Evolutionary conservation across 2,113 vertebrate genomes (phyloP), one percentile per base, ranked within the genome.

Genomic region (Bubo scandiacus): DNA sequence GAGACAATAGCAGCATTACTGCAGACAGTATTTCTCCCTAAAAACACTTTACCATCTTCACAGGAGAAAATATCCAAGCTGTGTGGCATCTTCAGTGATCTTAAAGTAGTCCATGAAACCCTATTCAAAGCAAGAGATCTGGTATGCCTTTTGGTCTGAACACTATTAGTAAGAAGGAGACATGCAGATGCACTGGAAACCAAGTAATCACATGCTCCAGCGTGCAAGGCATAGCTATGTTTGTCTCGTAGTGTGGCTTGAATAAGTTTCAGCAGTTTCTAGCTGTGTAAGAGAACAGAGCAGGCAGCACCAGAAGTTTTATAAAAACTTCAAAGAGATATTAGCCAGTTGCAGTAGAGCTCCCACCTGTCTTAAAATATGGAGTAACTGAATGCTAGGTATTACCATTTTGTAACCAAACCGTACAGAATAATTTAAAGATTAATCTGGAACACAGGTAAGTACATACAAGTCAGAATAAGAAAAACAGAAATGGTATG

Each of bases 171-270:
- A 23, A 38, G 52, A 32, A 42, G 22, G 22, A 70, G 30, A 87
- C 11, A 11, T 5, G 17, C 34, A 65, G 34, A 20, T n/a, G 5
- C 6, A 7, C 18, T 34, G 54, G 32, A 78, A 85, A 36, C 19
- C 11, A 49, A 30, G 18, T 2, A 51, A 68, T 11, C 2, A 7
- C 17, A 19, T 17, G 22, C 12, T 70, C 27, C 40, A 52, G 8
- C 5, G 19, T 27, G 11, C 40, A 58, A 67, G 25, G 16, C 1
- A 1, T 10, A 49, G 11, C 19, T 47, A 7, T 2, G 1, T 57
- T 90, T 81, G 29, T 47, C 42, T 57, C 0, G 0, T 19, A 43
- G 25, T 34, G 40, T 2, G 17, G 27, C 3, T 70, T 58, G 65
- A 61, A 73, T 40, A 32, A 81, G 61, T 70, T 86, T 36, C 51